Percentiles rank a stretch among this genome's conserved stretches.
phyloP scores from a whole-genome alignment of 1,140 invertebrate species.

The Ditylenchus dipsaci region DNA sequence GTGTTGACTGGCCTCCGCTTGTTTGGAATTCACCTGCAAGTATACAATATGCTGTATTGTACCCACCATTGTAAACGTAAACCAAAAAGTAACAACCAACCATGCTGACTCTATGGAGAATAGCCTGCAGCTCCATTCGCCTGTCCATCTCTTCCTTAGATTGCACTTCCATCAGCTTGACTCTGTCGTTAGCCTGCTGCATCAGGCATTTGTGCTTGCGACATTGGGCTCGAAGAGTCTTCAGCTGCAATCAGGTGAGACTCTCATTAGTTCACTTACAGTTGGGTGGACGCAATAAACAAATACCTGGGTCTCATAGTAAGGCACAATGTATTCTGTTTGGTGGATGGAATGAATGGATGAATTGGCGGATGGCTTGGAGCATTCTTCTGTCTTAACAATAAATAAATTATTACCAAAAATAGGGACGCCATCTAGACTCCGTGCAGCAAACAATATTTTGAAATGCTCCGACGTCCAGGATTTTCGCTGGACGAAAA shows the following conservation, averaged over 20 bases:
- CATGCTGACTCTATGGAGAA: slow-evolving; percentile 10
- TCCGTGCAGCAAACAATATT: neutral
- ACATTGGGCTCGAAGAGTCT: neutral
- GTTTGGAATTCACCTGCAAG: slow-evolving; percentile 10
- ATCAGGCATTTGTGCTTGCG: slow-evolving; percentile 11
- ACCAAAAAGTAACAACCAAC: neutral
- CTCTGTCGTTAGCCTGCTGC: slow-evolving; percentile 9
- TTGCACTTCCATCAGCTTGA: slow-evolving; percentile 1
- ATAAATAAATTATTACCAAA: too few species aligned
- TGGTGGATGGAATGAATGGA: neutral
- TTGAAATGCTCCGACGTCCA: too few species aligned
- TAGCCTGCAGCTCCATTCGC: slow-evolving; percentile 17
- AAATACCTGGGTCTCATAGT: slow-evolving; percentile 10
- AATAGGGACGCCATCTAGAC: neutral
- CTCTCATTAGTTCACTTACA: neutral
- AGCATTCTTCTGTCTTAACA: too few species aligned
- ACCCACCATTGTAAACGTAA: neutral
- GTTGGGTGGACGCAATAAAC: neutral
- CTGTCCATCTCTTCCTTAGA: slow-evolving; percentile 12
- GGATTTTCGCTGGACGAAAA: too few species aligned
- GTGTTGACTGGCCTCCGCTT: slow-evolving; percentile 7
- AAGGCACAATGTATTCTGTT: slow-evolving; percentile 4
- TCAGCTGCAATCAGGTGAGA: neutral
- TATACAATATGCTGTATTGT: too few species aligned
- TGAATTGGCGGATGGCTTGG: too few species aligned